A percentile compares a stretch with the other conserved stretches of the same genome.
These are phyloP conservation scores for Callionymus lyra DNA, from an alignment of 2,113 vertebrate genomes.

Conservation along the genomic window DNA sequence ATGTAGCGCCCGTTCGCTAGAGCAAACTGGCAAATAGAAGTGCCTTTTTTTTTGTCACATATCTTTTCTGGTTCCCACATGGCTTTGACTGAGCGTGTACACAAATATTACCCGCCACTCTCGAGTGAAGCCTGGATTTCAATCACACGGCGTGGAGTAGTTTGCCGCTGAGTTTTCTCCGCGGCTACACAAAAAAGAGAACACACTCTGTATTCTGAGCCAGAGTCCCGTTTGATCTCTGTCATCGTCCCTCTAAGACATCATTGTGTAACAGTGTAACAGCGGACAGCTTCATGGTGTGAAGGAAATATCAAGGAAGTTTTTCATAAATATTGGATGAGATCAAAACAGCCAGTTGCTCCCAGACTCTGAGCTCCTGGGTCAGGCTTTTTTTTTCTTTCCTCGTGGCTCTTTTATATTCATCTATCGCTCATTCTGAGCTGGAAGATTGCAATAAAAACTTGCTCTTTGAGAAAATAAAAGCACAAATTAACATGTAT, in stretches of 20 bases:
- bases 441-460: slow-evolving; percentile 21
- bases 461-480: slow-evolving; percentile 7
- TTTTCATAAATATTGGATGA: slow-evolving; percentile 71
- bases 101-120: slow-evolving; percentile 49
- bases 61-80: slow-evolving; percentile 21
- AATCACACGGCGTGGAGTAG: slow-evolving; percentile 51
- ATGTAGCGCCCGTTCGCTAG: too few species aligned
- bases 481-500: slow-evolving; percentile 6
- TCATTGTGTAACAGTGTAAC: slow-evolving; percentile 57
- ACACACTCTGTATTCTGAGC: slow-evolving; percentile 40
- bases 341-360: slow-evolving; percentile 63
- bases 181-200: slow-evolving; percentile 34
- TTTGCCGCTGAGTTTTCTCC: slow-evolving; percentile 48
- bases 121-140: slow-evolving; percentile 54
- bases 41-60: slow-evolving; percentile 1
- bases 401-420: slow-evolving; percentile 47
- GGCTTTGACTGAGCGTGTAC: slow-evolving; percentile 42
- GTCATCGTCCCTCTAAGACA: slow-evolving; percentile 60
- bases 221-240: slow-evolving; percentile 55
- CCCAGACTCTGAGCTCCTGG: slow-evolving; percentile 53
- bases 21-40: too few species aligned
- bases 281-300: slow-evolving; percentile 45
- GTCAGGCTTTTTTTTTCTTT: slow-evolving; percentile 59
- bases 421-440: slow-evolving; percentile 28
- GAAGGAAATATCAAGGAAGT: slow-evolving; percentile 66